These are phyloP conservation scores for Oenanthe oenanthe DNA, from an alignment of 2,113 vertebrate species.

Conservation along the genomic window DNA sequence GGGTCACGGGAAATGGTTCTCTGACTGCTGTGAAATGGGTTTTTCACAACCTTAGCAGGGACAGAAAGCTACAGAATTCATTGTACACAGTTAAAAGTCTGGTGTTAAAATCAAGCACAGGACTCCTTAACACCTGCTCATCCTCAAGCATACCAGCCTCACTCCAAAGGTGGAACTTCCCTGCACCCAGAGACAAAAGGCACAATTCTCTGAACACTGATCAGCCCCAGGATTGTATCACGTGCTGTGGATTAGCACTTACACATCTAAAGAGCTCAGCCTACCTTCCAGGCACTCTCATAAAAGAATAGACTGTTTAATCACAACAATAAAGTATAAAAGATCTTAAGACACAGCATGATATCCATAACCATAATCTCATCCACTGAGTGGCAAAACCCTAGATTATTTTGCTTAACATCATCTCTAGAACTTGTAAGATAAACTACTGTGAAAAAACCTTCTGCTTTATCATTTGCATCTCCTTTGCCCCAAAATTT, in stretches of 20 bases:
- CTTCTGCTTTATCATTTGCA: background rate
- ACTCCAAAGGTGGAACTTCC: background rate
- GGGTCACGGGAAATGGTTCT: background rate
- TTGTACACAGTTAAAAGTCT: background rate
- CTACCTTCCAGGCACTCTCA: background rate
- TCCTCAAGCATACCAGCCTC: background rate
- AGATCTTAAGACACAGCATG: background rate
- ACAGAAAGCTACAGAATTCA: background rate
- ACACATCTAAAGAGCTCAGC: background rate
- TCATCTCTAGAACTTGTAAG: background rate
- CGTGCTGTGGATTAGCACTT: background rate
- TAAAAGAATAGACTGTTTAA: background rate
- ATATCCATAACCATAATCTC: background rate
- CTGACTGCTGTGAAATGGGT: background rate
- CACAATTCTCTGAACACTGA: background rate
- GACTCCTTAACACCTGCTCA: background rate
- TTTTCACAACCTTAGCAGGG: background rate
- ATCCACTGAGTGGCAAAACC: background rate
- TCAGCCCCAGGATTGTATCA: background rate
- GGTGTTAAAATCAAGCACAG: background rate
- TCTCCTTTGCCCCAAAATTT: background rate
- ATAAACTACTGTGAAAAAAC: background rate
- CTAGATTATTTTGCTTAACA: background rate
- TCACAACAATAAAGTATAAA: background rate
- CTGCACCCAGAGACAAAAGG: background rate